These are phyloP conservation scores for Podilymbus podiceps DNA, from an alignment of 2,113 vertebrate species.

Conservation along the genomic window DNA sequence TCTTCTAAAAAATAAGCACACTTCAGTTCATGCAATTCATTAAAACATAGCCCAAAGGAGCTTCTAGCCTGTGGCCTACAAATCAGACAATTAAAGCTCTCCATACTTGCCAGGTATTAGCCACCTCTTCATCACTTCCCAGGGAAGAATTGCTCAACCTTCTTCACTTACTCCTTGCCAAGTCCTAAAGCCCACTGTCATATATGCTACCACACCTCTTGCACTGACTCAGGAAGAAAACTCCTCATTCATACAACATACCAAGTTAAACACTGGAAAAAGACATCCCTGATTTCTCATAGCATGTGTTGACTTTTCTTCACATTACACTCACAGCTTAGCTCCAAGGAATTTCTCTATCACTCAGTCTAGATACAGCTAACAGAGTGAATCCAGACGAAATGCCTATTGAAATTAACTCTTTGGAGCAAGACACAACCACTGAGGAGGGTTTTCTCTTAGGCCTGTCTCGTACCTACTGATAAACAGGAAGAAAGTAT, in stretches of 20 bases:
- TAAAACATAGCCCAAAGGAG: neutral
- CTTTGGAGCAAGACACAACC: neutral
- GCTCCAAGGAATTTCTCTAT: constrained; percentile 25
- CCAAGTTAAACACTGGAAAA: neutral
- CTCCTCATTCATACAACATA: neutral
- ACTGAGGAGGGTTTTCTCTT: neutral
- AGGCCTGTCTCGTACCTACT: neutral
- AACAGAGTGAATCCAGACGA: constrained; percentile 32
- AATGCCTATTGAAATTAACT: constrained; percentile 1
- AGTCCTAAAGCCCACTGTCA: neutral
- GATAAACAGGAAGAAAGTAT: neutral
- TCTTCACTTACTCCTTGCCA: neutral
- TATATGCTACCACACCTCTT: neutral
- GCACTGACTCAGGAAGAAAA: neutral
- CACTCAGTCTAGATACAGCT: constrained; percentile 15
- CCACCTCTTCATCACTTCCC: neutral
- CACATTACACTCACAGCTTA: constrained; percentile 7
- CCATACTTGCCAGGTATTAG: neutral
- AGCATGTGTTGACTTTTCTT: constrained; percentile 35
- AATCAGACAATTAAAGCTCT: neutral
- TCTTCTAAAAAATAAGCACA: neutral
- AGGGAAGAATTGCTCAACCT: neutral
- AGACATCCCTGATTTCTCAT: neutral
- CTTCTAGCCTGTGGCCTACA: neutral
- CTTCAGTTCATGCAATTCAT: neutral